A percentile compares a stretch with the other conserved stretches of the same genome.
These are phyloP conservation scores for Aphelocoma californica DNA, from an alignment of 2,797 vertebrate genomes.

Conservation along the genomic window DNA sequence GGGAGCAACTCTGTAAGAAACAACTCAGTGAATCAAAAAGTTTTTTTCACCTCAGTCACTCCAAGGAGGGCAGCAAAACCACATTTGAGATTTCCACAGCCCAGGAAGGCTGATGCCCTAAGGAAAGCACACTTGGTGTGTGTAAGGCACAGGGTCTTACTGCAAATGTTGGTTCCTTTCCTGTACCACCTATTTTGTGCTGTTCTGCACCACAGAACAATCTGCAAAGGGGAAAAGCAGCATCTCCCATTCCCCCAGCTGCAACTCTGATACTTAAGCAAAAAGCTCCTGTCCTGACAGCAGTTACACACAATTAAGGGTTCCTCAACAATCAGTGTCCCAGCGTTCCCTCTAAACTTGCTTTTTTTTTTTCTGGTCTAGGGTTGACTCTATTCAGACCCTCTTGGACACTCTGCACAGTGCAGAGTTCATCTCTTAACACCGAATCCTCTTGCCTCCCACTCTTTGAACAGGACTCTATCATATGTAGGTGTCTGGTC, in stretches of 20 bases:
- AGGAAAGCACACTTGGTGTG: not conserved
- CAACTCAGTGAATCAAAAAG: not conserved
- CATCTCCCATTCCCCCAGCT: not conserved
- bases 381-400: not conserved
- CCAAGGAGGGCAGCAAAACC: constrained; percentile 15
- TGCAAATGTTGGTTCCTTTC: not conserved
- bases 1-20: not conserved
- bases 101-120: not conserved
- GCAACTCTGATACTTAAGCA: not conserved
- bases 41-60: not conserved
- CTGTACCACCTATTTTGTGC: not conserved
- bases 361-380: not conserved
- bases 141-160: not conserved
- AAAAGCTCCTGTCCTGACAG: not conserved
- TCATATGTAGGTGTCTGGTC: not conserved
- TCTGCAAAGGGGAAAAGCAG: not conserved
- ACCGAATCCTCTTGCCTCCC: not conserved
- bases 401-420: not conserved
- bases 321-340: not conserved
- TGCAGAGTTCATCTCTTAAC: not conserved
- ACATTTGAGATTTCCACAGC: not conserved
- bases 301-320: not conserved
- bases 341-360: not conserved
- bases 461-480: not conserved
- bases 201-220: not conserved